These are phyloP conservation scores for Pagetopsis macropterus DNA, from an alignment of 2,797 vertebrate species.

Conservation along the genomic window DNA sequence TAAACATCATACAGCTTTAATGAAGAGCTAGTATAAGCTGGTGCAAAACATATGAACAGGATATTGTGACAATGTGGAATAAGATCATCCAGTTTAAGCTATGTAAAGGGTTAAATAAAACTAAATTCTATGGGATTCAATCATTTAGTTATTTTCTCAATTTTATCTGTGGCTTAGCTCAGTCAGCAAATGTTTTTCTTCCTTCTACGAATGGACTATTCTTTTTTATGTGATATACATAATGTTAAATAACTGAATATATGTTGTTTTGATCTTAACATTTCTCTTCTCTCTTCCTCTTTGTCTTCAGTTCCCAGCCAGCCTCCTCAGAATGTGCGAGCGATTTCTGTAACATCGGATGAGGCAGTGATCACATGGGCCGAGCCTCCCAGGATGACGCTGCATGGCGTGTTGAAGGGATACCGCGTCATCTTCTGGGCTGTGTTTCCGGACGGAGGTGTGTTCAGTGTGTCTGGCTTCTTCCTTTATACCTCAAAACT, in stretches of 20 bases:
- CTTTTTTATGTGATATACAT: constrained; percentile 2
- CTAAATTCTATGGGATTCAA: not conserved
- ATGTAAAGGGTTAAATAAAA: not conserved
- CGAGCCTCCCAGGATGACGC: constrained; percentile 92
- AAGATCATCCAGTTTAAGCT: not conserved
- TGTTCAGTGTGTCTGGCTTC: constrained; percentile 54
- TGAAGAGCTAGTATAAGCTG: not conserved
- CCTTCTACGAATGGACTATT: constrained; percentile 8
- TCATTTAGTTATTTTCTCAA: not conserved
- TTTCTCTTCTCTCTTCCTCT: constrained; percentile 5
- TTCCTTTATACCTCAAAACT: not conserved
- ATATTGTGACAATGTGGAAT: not conserved
- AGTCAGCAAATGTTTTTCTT: constrained; percentile 15
- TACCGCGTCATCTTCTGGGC: constrained; percentile 96
- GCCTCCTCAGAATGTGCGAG: constrained; percentile 94
- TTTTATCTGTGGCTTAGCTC: constrained; percentile 1
- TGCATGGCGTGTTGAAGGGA: constrained; percentile 95
- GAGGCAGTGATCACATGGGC: constrained; percentile 96
- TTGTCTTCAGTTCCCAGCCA: constrained; percentile 91
- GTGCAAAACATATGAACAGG: not conserved
- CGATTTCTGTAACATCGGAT: constrained; percentile 94
- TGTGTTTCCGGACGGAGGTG: constrained; percentile 94
- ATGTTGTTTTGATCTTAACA: constrained; percentile 7
- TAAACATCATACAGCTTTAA: not conserved
- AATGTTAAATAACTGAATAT: not conserved